phyloP scores from a whole-genome alignment of 2,888 invertebrate genomes.

The Drosophila putrida region DNA sequence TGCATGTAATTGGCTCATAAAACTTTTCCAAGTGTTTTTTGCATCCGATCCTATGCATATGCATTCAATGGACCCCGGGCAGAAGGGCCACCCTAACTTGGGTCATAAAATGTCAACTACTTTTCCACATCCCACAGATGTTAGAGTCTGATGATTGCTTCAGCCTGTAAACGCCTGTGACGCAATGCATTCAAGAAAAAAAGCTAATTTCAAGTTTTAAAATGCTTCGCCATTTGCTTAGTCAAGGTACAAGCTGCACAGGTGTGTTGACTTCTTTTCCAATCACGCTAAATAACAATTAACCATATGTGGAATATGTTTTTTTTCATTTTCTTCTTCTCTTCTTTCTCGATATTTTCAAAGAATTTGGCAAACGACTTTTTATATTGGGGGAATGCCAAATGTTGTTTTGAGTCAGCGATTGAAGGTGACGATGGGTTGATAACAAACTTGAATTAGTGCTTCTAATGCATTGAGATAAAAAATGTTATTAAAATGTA shows the following conservation, averaged over 20 bases:
- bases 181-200: constrained; percentile 37
- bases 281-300: constrained; percentile 74
- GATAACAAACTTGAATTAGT: constrained; percentile 14
- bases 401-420: constrained; percentile 47
- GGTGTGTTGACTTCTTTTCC: constrained; percentile 57
- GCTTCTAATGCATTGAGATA: neutral
- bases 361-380: constrained; percentile 62
- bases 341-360: constrained; percentile 14
- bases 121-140: constrained; percentile 25
- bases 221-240: constrained; percentile 42
- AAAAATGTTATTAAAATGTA: too few relatives aligned
- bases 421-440: constrained; percentile 42
- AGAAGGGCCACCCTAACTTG: constrained; percentile 6
- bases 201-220: constrained; percentile 33
- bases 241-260: constrained; percentile 51
- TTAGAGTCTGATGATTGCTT: constrained; percentile 27
- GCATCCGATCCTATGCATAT: neutral
- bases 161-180: constrained; percentile 44
- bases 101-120: constrained; percentile 54
- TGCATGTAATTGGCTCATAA: constrained; percentile 79
- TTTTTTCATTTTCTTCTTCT: constrained; percentile 9
- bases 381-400: constrained; percentile 54
- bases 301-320: constrained; percentile 50
- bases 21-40: constrained; percentile 27
- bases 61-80: constrained; percentile 22